Conservation (phyloP, 1,140 invertebrate genomes). For the Drosophila lacteicornis region DNA sequence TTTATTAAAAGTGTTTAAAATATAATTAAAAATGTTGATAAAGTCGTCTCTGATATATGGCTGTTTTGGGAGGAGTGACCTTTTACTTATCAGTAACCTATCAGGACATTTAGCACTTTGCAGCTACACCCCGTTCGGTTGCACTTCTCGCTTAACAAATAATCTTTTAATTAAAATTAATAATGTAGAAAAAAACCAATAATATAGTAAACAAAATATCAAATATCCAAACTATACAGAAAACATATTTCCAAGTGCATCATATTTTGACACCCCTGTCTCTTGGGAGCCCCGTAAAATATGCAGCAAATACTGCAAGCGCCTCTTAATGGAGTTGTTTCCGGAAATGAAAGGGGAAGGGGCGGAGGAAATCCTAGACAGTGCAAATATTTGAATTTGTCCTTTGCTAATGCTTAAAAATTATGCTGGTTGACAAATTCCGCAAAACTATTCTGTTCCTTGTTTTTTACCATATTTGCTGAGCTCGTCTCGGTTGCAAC, state of each 20-base stretch:
- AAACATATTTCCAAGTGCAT: constrained; percentile 11
- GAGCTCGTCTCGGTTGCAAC: constrained; percentile 46
- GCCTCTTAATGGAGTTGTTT: constrained; percentile 72
- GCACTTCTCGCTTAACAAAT: too few species aligned
- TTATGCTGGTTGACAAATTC: constrained; percentile 82
- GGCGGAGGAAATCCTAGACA: constrained; percentile 44
- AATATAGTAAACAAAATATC: background rate
- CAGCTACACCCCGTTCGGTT: too few species aligned
- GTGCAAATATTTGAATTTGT: constrained; percentile 75
- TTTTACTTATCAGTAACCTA: too few species aligned
- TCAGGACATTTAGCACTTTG: too few species aligned
- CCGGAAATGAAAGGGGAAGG: constrained; percentile 2
- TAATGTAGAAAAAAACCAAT: background rate
- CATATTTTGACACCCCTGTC: constrained; percentile 80
- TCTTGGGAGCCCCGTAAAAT: constrained; percentile 40
- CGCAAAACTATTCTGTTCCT: constrained; percentile 23
- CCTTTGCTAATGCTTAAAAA: constrained; percentile 75
- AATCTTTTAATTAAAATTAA: too few species aligned
- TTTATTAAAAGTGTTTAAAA: too few species aligned
- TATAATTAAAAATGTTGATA: too few species aligned
- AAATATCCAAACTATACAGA: too few species aligned
- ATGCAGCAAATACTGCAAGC: constrained; percentile 55
- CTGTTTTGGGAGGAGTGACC: too few species aligned
- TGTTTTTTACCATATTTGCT: constrained; percentile 29
- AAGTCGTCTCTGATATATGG: too few species aligned